Conservation (phyloP, 2,888 invertebrate genomes). For the Mylabris sibirica region DNA sequence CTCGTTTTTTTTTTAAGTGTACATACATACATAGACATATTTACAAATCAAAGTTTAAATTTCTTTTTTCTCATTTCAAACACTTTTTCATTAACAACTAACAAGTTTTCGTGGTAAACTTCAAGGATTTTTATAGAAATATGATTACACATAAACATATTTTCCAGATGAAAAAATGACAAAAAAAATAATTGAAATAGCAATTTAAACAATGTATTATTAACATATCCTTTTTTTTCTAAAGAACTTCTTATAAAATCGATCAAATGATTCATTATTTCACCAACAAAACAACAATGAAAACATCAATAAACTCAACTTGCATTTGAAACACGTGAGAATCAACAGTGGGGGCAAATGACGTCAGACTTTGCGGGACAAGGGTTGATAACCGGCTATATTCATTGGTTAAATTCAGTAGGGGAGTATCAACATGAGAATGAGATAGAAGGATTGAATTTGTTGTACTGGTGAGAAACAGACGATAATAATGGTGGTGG, state of each 20-base stretch:
- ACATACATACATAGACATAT: not conserved
- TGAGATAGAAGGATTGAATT: constrained; percentile 27
- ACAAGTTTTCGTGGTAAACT: not conserved
- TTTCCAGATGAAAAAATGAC: not conserved
- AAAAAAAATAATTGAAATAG: not conserved
- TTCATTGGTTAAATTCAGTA: constrained; percentile 38
- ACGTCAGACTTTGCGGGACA: constrained; percentile 53
- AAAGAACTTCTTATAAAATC: not conserved
- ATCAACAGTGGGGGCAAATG: constrained; percentile 49
- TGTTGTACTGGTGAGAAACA: constrained; percentile 39
- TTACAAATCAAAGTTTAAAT: not conserved
- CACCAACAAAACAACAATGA: constrained; percentile 27
- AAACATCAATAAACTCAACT: constrained; percentile 51
- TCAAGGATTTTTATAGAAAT: not conserved
- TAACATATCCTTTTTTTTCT: not conserved
- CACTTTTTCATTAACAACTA: not conserved
- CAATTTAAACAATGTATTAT: not conserved
- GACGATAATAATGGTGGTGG: constrained; percentile 28
- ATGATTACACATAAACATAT: not conserved
- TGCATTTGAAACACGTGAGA: constrained; percentile 54
- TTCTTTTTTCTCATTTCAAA: not conserved
- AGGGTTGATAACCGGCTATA: constrained; percentile 36
- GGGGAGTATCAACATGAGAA: constrained; percentile 33
- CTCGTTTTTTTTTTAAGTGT: not conserved
- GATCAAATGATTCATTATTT: not conserved